Conservation (phyloP, 2,113 vertebrate species). For the Hymenochirus boettgeri region DNA sequence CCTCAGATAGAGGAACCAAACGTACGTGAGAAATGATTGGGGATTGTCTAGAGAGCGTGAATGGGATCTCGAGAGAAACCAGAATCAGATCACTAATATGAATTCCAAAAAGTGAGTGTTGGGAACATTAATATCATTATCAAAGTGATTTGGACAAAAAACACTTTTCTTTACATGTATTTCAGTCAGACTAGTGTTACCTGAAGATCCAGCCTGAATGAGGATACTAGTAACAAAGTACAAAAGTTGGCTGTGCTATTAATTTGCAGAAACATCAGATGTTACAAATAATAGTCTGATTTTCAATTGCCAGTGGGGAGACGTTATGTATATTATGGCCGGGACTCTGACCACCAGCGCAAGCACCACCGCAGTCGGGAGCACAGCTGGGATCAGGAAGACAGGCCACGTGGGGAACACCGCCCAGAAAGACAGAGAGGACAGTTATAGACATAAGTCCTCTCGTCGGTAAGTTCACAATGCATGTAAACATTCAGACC, state of each 20-base stretch:
- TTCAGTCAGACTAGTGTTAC: too few species aligned
- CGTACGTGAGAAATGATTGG: constrained; percentile 55
- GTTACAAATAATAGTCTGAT: too few species aligned
- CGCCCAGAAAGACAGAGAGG: constrained; percentile 56
- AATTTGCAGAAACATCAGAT: too few species aligned
- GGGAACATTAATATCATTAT: too few species aligned
- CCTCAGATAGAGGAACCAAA: constrained; percentile 54
- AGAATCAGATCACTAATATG: constrained; percentile 50
- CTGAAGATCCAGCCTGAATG: too few species aligned
- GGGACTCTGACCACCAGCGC: constrained; percentile 58
- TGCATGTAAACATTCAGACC: too few species aligned
- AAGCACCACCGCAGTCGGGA: constrained; percentile 56
- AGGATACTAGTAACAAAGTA: too few species aligned
- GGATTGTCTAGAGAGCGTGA: constrained; percentile 54
- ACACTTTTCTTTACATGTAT: too few species aligned
- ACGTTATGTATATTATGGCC: constrained; percentile 57
- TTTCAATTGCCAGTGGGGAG: constrained; percentile 52
- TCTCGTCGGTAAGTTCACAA: constrained; percentile 56
- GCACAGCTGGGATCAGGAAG: constrained; percentile 57
- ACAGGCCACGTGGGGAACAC: constrained; percentile 52
- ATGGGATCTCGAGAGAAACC: constrained; percentile 46
- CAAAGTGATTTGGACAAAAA: too few species aligned
- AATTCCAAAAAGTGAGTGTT: constrained; percentile 59
- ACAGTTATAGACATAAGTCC: constrained; percentile 61
- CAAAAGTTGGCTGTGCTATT: too few species aligned